phyloP scores from a whole-genome alignment of 2,113 vertebrate species.

The Aegithalos caudatus region DNA sequence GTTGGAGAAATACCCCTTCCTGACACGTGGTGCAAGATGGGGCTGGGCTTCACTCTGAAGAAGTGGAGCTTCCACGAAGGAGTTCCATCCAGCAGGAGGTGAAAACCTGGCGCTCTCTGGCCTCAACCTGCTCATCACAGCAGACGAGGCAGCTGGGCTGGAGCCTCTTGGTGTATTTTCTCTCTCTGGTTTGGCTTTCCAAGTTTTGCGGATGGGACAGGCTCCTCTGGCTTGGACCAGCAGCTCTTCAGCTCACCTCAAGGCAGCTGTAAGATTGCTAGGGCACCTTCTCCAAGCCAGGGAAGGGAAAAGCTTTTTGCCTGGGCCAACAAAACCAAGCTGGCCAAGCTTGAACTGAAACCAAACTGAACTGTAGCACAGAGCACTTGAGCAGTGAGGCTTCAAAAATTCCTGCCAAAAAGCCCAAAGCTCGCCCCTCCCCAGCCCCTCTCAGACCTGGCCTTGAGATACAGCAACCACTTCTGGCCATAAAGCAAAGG shows the following conservation, averaged over 20 bases:
- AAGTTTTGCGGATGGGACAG: background rate
- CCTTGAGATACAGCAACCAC: background rate
- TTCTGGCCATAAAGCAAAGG: background rate
- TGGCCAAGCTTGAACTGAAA: background rate
- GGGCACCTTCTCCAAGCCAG: background rate
- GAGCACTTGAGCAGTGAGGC: background rate
- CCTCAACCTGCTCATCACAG: rapidly evolving
- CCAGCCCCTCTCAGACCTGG: background rate
- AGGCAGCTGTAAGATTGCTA: background rate
- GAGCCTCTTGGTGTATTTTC: background rate
- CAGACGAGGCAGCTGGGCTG: background rate
- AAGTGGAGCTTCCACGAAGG: background rate
- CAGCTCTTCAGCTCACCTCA: background rate
- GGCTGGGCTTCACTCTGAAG: background rate
- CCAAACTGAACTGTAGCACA: background rate
- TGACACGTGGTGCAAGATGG: rapidly evolving
- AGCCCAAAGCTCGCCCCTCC: no score
- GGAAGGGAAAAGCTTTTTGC: background rate
- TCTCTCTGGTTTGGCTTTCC: background rate
- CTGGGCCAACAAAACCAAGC: background rate
- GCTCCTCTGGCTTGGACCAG: rapidly evolving
- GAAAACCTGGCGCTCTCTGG: background rate
- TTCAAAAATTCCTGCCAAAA: background rate
- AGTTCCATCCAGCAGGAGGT: background rate
- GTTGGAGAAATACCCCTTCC: background rate